phyloP scores from a whole-genome alignment of 2,888 invertebrate genomes.

The Calameuta idolon region DNA sequence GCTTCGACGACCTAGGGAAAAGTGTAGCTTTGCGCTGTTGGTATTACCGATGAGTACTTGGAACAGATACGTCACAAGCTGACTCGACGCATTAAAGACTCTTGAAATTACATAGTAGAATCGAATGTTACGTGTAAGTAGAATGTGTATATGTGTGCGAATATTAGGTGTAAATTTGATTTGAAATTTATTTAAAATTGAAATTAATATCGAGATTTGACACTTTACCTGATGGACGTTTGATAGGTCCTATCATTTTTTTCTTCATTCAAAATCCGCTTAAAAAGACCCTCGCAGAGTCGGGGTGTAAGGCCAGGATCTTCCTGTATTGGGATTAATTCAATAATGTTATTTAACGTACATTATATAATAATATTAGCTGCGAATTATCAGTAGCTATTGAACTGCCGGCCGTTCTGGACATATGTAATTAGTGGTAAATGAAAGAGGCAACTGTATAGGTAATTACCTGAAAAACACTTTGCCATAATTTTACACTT shows the following conservation, averaged over 20 bases:
- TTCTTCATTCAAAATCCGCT: constrained; percentile 55
- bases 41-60: background rate
- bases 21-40: background rate
- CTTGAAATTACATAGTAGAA: background rate
- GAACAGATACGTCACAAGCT: background rate
- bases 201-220: background rate
- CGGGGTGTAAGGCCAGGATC: constrained; percentile 72
- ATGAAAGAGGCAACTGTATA: background rate
- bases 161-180: background rate
- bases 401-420: background rate
- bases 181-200: background rate
- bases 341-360: background rate
- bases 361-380: background rate
- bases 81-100: background rate
- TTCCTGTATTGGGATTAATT: constrained; percentile 49
- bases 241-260: constrained; percentile 50
- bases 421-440: background rate
- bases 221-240: constrained; percentile 63
- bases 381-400: background rate
- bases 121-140: background rate
- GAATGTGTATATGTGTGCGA: background rate
- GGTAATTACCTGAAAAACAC: background rate
- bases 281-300: constrained; percentile 70
- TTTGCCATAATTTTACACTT: constrained; percentile 3
- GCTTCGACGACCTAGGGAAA: background rate